Conservation (phyloP, 2,113 vertebrate genomes). For the Plectropomus leopardus region DNA sequence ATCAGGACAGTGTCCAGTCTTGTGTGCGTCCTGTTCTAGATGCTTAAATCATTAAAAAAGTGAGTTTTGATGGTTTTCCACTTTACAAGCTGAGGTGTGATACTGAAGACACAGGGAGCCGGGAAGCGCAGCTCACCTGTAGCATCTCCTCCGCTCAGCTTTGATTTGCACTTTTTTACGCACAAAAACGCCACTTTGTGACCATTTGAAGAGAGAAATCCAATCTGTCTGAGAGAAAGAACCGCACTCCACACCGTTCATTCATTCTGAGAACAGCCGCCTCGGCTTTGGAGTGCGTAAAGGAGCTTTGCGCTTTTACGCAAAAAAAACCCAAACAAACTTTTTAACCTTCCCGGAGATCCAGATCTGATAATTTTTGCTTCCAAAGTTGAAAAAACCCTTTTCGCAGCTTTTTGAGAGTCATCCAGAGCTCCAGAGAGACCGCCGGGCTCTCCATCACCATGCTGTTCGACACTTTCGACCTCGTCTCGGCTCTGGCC, state of each 20-base stretch:
- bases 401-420: not conserved
- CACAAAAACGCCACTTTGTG: conserved; percentile 51
- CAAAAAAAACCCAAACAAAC: conserved; percentile 13
- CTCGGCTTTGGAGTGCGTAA: conserved; percentile 38
- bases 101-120: not conserved
- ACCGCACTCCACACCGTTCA: conserved; percentile 36
- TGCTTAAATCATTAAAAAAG: conserved; percentile 62
- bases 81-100: conserved; percentile 24
- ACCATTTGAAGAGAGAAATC: conserved; percentile 19
- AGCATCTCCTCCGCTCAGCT: conserved; percentile 46
- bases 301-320: conserved; percentile 56
- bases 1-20: conserved; percentile 55
- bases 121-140: conserved; percentile 59
- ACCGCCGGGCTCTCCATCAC: conserved; percentile 49
- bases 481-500: conserved; percentile 95
- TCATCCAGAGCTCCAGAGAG: conserved; percentile 26
- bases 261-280: conserved; percentile 62
- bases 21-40: conserved; percentile 25
- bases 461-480: conserved; percentile 95
- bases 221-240: not conserved
- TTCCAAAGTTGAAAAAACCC: not conserved
- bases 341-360: not conserved
- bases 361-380: not conserved
- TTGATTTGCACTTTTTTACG: conserved; percentile 46
- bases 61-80: conserved; percentile 18